A percentile compares a stretch with the other conserved stretches of the same genome.
phyloP scores from a whole-genome alignment of 1,140 invertebrate genomes.

The Procambarus clarkii region DNA sequence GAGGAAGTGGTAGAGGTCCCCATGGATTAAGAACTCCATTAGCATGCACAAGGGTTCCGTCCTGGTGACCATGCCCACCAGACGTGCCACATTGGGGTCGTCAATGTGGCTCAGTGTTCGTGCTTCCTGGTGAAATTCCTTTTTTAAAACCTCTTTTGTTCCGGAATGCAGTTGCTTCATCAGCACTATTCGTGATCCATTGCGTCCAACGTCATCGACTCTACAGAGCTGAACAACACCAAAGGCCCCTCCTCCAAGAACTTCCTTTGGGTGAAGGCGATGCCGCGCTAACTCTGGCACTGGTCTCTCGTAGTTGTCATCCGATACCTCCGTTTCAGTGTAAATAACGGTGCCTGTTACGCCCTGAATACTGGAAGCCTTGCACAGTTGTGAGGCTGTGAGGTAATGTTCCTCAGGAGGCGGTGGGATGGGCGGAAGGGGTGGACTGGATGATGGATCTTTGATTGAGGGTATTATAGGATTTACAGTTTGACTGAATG shows the following conservation, averaged over 20 bases:
- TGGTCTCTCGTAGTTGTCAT: conserved; percentile 68
- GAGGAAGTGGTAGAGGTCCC: conserved; percentile 73
- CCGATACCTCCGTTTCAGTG: conserved; percentile 75
- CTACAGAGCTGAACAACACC: conserved; percentile 80
- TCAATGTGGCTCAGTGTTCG: conserved; percentile 76
- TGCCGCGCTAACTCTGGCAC: conserved; percentile 85
- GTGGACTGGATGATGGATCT: background rate
- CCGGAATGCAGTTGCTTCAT: conserved; percentile 77
- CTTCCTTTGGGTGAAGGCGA: conserved; percentile 85
- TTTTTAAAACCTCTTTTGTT: conserved; percentile 76
- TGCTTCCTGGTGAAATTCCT: conserved; percentile 78
- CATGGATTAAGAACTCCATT: conserved; percentile 70
- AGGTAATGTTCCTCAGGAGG: conserved; percentile 65
- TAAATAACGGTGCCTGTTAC: conserved; percentile 78
- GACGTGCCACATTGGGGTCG: conserved; percentile 75
- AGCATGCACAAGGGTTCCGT: conserved; percentile 72
- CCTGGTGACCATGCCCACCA: conserved; percentile 70
- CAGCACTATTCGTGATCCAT: conserved; percentile 75
- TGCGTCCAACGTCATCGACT: conserved; percentile 70
- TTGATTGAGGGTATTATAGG: background rate
- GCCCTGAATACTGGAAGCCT: conserved; percentile 76
- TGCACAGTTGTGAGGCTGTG: conserved; percentile 55
- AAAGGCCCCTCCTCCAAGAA: conserved; percentile 87
- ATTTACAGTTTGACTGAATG: conserved; percentile 65
- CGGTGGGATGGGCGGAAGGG: conserved; percentile 53